Conservation (phyloP, 2,113 vertebrate genomes). For the Mionectes macconnelli region DNA sequence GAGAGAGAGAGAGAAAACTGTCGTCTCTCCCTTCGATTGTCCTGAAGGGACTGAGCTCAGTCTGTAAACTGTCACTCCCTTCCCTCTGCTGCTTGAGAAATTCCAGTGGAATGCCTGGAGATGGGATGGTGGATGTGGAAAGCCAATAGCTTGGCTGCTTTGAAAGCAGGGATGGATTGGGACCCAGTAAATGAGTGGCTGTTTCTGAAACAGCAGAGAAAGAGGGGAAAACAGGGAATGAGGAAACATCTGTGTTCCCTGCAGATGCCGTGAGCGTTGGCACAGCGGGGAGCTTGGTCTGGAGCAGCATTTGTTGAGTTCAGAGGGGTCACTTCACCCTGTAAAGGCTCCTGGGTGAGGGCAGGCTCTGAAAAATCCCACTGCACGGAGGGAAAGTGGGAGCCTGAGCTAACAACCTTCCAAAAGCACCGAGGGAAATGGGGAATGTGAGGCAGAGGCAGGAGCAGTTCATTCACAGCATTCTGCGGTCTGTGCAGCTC, state of each 20-base stretch:
- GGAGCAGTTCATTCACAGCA: rapidly evolving
- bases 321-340: neutral
- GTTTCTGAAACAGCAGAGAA: neutral
- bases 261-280: neutral
- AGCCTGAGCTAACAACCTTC: neutral
- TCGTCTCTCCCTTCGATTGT: neutral
- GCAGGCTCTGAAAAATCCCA: neutral
- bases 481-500: neutral
- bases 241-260: neutral
- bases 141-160: neutral
- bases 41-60: neutral
- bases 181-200: neutral
- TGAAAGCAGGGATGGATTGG: neutral
- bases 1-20: neutral
- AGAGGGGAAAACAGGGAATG: neutral
- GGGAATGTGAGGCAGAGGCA: neutral
- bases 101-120: neutral
- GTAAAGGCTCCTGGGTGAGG: neutral
- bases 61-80: neutral
- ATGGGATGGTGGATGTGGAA: neutral
- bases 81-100: neutral
- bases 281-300: neutral
- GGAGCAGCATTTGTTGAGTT: neutral
- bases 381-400: rapidly evolving
- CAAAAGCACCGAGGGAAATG: neutral